Evolutionary conservation across 2,113 vertebrate species (phyloP), one percentile per base, ranked within the genome.

Genomic region (Hemiprocne comata): DNA sequence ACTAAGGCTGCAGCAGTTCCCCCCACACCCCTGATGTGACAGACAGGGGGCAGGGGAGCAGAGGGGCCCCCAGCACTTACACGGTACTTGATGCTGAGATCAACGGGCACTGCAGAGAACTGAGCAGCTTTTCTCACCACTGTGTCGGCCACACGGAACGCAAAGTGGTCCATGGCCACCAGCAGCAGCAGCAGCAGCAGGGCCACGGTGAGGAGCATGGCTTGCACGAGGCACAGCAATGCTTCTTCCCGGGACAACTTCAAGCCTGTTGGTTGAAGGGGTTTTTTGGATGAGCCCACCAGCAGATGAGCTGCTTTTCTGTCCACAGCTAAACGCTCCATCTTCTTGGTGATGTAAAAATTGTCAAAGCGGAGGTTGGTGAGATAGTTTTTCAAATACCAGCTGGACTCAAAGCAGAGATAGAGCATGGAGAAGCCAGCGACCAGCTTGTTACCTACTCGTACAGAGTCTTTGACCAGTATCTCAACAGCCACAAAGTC

Each of bases 321-420:
- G 13, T 92, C 89, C 8, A 9, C 7, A 23, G 94, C 96, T 78
- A 97, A 97, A 40, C 1, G 55, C 46, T 84, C 64, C 70, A 99
- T 95, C 67, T 97, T 94, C 77, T 89, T 86, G n/a, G 98, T 98
- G 15, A 98, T 90, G 18, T 98, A 98, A 46, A 95, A 51, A 20
- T 99, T 99, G 95, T 99, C 99, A 77, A 99, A 99, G 31, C 11
- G 79, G 36, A 99, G 93, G 48, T 98, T 95, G 0, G 98, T 98
- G 94, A 99, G 97, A 38, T 99, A 99, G 11, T 95, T 97, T 80
- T 98, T 98, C 62, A 99, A 92, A 89, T 99, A 99, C 76, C 97
- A 97, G 14, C 88, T 92, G 0, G 99, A 98, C 72, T 99, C 97
- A 19, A 95, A 84, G 11, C 99, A 97, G 16, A 99, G 97, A 18